A percentile compares a stretch with the other conserved stretches of the same genome.
phyloP scores from a whole-genome alignment of 2,113 vertebrate genomes.

The Cricetomys ansorgei region DNA sequence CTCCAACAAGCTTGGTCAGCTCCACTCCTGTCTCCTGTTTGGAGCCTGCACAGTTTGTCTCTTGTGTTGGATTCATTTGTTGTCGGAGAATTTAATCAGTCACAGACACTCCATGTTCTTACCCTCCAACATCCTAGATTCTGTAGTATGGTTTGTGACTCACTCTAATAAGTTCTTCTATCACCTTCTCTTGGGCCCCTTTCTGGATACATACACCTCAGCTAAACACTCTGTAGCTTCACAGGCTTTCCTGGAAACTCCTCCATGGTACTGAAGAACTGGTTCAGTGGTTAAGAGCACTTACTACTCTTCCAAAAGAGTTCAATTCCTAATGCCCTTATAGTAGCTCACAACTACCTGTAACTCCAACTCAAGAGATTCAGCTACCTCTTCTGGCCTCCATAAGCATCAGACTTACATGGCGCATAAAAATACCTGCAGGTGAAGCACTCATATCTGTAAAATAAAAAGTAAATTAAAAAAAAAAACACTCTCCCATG shows the following conservation, averaged over 20 bases:
- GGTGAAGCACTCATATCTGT: not conserved
- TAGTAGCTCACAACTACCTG: not conserved
- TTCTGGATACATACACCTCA: not conserved
- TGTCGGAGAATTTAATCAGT: not conserved
- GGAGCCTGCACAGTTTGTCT: not conserved
- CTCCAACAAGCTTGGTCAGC: too few relatives aligned
- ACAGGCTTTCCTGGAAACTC: not conserved
- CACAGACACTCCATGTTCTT: too few relatives aligned
- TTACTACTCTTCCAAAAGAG: not conserved
- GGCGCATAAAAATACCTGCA: not conserved
- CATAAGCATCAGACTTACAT: not conserved
- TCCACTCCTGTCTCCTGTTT: too few relatives aligned
- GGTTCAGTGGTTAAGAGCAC: not conserved
- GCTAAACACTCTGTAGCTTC: not conserved
- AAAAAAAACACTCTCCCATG: not conserved
- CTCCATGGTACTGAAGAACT: not conserved
- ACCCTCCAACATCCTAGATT: not conserved
- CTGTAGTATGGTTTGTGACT: not conserved
- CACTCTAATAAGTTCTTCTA: too few relatives aligned
- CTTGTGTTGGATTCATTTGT: not conserved
- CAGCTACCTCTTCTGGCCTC: not conserved
- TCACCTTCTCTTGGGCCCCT: not conserved
- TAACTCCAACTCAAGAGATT: not conserved
- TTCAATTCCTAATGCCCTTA: not conserved
- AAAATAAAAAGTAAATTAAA: not conserved